Base-by-base conservation (phyloP, 2,888 invertebrate genomes). In the Gasteruption jaculator region DNA sequence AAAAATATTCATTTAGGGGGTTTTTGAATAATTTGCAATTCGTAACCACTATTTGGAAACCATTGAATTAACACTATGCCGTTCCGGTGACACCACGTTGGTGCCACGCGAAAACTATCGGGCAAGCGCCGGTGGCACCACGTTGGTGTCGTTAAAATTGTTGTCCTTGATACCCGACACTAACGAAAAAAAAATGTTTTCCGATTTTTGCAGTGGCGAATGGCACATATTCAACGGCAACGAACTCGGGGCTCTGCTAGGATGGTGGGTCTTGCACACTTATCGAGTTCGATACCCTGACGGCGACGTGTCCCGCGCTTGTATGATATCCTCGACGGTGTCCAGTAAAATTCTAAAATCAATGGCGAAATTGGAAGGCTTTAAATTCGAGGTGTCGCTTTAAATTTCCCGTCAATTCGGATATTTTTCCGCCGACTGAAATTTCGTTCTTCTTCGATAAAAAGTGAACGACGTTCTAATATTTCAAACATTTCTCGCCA, bases 181-280 rank as follows among this genome's bases (percentile, higher is more conserved):
- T 22, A 19, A 40, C 21, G 22, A 32, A 47, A 27, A 15, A 27
- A 18, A 32, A 26, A n/a, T 14, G 26, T 32, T 42, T 24, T n/a
- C n/a, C n/a, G n/a, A n/a, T 52, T 62, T 42, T 58, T 69, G 60
- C 34, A 82, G 82, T 54, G 80, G 78, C 0, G 73, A 79, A 29
- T 96, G 95, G 95, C 84, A 86, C 53, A 81, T 93, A 15, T 95
- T 97, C 68, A 85, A 81, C 22, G 99, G 99, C 22, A 99, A 99
- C 67, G 96, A 99, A 72, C 77, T 94, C 57, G 99, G 97, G 1
- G 84, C 91, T 0, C 72, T 99, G 2, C 73, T 99, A 0, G 95
- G 94, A 7, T 96, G 93, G 93, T 99, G 97, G 96, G 71, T 84
- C 44, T 74, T 91, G 50, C 71, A 80, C 35, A 77, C 79, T 38